phyloP scores from a whole-genome alignment of 2,113 vertebrate genomes.

The Arizona elegans region DNA sequence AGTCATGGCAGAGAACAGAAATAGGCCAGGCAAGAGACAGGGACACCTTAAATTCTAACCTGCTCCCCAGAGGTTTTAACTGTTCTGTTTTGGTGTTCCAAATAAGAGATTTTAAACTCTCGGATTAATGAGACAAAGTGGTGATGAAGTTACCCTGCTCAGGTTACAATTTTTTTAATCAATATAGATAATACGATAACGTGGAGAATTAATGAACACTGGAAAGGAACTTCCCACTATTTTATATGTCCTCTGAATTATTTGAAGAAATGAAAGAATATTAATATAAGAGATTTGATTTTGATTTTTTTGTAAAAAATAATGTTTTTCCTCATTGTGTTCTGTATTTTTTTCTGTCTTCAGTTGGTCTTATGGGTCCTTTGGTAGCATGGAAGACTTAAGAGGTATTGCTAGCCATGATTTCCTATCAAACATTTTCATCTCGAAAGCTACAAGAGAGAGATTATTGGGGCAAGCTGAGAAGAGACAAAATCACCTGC shows the following conservation, averaged over 20 bases:
- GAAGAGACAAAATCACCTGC: not conserved
- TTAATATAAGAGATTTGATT: not conserved
- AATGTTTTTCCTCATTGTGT: not conserved
- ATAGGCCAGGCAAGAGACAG: too few species aligned
- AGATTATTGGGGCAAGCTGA: not conserved
- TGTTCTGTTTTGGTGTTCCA: not conserved
- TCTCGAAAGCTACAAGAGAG: not conserved
- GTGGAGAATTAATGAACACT: not conserved
- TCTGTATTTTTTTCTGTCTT: constrained; percentile 41
- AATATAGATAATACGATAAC: not conserved
- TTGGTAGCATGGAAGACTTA: constrained; percentile 74
- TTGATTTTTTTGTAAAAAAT: not conserved
- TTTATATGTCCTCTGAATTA: not conserved
- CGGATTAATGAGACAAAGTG: not conserved
- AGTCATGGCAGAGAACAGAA: not conserved
- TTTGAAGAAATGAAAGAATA: not conserved
- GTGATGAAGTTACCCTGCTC: not conserved
- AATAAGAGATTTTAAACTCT: not conserved
- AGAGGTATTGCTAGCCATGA: constrained; percentile 61
- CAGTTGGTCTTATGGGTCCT: constrained; percentile 67
- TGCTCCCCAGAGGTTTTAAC: not conserved
- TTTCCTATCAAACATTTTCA: not conserved
- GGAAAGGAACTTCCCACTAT: not conserved
- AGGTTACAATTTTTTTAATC: not conserved
- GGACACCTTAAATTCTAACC: not conserved